Conservation (phyloP, 2,797 vertebrate species). For the Mormyrus proboscirostris region DNA sequence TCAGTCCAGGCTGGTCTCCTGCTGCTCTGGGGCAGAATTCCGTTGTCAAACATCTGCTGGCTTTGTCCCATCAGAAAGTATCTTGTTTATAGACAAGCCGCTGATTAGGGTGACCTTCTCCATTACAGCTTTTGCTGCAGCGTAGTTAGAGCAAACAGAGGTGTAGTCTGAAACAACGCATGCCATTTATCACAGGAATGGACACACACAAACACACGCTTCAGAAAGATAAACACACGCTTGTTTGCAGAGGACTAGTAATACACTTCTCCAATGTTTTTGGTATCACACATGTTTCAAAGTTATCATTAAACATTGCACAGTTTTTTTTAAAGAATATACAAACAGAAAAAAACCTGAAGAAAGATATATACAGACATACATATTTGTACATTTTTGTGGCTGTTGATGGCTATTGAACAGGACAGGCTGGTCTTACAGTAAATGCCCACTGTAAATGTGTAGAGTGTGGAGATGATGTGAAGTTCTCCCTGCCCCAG, state of each 20-base stretch:
- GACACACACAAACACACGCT: neutral
- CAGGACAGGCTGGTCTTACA: neutral
- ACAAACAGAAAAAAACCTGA: neutral
- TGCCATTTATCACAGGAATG: neutral
- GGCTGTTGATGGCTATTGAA: neutral
- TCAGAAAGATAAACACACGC: neutral
- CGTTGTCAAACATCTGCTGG: conserved; percentile 1
- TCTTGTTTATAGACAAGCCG: neutral
- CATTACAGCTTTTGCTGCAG: neutral
- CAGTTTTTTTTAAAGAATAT: neutral
- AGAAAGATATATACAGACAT: neutral
- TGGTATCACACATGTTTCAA: neutral
- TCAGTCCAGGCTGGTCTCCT: neutral
- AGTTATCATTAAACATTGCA: neutral
- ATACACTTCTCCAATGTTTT: neutral
- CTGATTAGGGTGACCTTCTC: neutral
- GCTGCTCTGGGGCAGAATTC: neutral
- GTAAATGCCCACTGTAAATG: neutral
- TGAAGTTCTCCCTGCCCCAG: neutral
- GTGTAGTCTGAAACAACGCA: neutral
- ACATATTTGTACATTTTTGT: neutral
- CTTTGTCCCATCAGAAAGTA: neutral
- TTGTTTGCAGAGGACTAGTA: neutral
- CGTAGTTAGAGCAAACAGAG: neutral
- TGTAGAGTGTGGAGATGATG: neutral